Evolutionary conservation across 2,113 vertebrate genomes (phyloP), one percentile per base, ranked within the genome.

Genomic region (Plestiodon gilberti): DNA sequence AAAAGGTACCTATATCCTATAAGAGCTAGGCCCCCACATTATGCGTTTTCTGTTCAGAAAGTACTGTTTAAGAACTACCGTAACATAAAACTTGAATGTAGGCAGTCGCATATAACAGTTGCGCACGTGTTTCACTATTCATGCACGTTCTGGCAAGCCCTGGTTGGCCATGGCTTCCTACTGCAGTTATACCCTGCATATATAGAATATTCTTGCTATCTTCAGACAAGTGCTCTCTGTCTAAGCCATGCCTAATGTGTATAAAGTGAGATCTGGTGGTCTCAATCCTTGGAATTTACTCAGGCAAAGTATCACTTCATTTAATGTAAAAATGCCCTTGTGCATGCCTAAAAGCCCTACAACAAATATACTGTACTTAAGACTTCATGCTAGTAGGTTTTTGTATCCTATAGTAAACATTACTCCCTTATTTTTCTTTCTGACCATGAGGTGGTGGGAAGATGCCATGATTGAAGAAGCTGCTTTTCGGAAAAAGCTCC

Each of bases 401-500:
- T 35, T 15, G 28, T 84, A 18, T 78, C 55, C 52, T 62, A 2
- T 35, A 43, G 7, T 82, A n/a, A 8, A 17, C 6, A 35, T 64
- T n/a, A 28, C 30, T 6, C 52, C 70, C 81, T 48, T 33, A 14
- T 89, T 84, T 74, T 57, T 35, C 71, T 88, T 18, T 33, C 48
- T 33, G 17, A 73, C 65, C 57, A 87, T 83, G 91, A 93, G 94
- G 23, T 83, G 81, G 77, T 95, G 96, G 67, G 82, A 89, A 80
- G 89, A 85, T 73, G 75, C 81, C 10, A 3, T 78, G 64, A 81
- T 30, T 23, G 48, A 89, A 85, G 93, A 89, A 61, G 92, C 52
- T 25, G n/a, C 86, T 61, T 89, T 97, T 74, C 91, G 96, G 88
- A 94, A 93, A 92, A 92, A 89, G 23, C 90, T 97, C 78, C 91